Evolutionary conservation across 2,113 vertebrate species (phyloP), one percentile per base, ranked within the genome.

Genomic region (Saimiri boliviensis): DNA sequence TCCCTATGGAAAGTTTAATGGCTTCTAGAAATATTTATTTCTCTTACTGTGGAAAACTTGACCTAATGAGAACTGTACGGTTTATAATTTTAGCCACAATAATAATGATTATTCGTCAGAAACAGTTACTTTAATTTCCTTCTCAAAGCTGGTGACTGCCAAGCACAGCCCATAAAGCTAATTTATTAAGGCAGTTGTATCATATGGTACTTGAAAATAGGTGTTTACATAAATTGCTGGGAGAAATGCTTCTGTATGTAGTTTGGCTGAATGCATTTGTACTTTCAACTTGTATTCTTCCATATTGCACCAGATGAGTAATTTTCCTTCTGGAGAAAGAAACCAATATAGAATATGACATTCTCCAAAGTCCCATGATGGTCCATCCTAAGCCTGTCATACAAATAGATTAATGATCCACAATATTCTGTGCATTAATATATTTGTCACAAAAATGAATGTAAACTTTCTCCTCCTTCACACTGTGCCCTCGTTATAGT

Each of bases 361-460:
- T 89, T 3, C 9, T 87, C 56, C 45, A 35, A 63, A 91, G 68
- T 85, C 30, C 81, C 20, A 8, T 54, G 74, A 70, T 52, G 85
- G n/a, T 70, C 60, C 88, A 95, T 30, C 13, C 49, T 73, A 87
- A 92, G 73, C 4, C 91, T 95, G 49, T 76, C 74, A 80, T 63
- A 60, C 25, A 89, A 86, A 92, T 30, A 90, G 27, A 94, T 66
- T 83, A 73, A 92, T 30, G 20, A 47, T n/a, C 52, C 45, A 74
- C 35, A 47, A 83, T 95, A 92, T 97, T 94, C 89, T 95, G 25
- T 11, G 7, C 60, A 81, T n/a, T 95, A 83, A 94, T 94, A 89
- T 91, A 71, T 89, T 81, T 95, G 82, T 88, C 86, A 85, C 70
- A 86, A 82, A n/a, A 91, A 58, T 82, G 58, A 92, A 96, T 86